Base-by-base conservation (phyloP, 2,113 vertebrate genomes). In the Callorhinus ursinus region DNA sequence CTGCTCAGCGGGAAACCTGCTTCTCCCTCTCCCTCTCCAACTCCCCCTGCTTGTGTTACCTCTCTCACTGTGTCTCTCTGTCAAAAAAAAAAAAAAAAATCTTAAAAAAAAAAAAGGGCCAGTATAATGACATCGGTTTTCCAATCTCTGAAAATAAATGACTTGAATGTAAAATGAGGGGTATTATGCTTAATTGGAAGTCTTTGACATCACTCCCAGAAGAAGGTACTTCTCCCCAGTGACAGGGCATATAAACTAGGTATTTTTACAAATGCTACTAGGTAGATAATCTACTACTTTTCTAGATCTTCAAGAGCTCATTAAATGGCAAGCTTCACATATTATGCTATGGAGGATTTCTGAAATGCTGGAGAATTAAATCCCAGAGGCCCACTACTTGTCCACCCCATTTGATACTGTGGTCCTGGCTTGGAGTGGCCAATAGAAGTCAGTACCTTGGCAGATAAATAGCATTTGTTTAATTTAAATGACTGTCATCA, bases 381-480 rank as follows among this genome's bases (percentile, higher is more conserved):
- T 96, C 1, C 14, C 82, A 82, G 39, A 15, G 4, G 65, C 8
- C 82, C 79, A 49, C 63, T 90, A 59, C 88, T 93, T 92, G 76
- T 97, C 95, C 74, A 76, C 42, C 61, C 90, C 55, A 86, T 95
- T 98, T 98, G 63, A 94, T 85, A 96, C 9, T 79, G 42, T 83
- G 51, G 16, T 98, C 88, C 77, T 96, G 81, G 61, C 28, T 97
- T 93, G 31, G 28, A 97, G 65, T 92, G 77, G 90, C 91, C 94
- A 84, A 92, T 90, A 13, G 91, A 97, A 97, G 93, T 98, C 98
- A 98, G 95, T 90, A 96, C 51, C 42, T 97, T 98, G 98, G 97
- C 65, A 98, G 83, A 76, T 88, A 97, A 88, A 97, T 97, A 95
- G 26, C 98, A 98, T 98, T 99, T 98, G 93, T 98, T 98, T 98